Conservation (phyloP, 2,797 vertebrate genomes). For the Tenualosa thibaudeaui region DNA sequence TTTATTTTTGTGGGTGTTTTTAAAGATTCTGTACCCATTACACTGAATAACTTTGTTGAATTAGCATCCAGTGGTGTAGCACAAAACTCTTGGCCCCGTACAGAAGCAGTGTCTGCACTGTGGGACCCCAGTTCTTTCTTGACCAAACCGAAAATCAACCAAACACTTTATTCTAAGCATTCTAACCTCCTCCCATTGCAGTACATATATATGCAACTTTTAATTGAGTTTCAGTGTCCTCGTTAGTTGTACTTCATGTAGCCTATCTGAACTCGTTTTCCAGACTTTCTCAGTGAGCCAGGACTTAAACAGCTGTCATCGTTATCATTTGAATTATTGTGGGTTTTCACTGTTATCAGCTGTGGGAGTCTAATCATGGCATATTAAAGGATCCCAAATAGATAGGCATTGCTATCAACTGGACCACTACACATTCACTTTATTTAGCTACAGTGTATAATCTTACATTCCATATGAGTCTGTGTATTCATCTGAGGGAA, state of each 20-base stretch:
- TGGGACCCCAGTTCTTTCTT: too few species aligned
- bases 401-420: too few species aligned
- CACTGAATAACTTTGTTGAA: background rate
- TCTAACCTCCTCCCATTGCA: too few species aligned
- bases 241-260: background rate
- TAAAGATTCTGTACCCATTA: background rate
- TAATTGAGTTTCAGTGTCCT: background rate
- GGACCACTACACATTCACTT: too few species aligned
- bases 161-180: too few species aligned
- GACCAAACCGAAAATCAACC: too few species aligned
- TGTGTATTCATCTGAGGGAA: too few species aligned
- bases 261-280: background rate
- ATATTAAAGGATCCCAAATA: background rate
- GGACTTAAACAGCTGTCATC: background rate
- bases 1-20: background rate
- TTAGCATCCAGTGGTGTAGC: background rate
- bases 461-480: too few species aligned
- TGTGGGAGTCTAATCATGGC: background rate
- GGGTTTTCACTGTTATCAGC: background rate
- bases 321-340: background rate
- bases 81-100: too few species aligned
- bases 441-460: too few species aligned
- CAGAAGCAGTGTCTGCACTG: too few species aligned
- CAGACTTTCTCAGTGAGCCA: background rate
- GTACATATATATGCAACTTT: background rate